Percentiles rank a stretch among this genome's conserved stretches.
These are phyloP conservation scores for Crocidura indochinensis DNA, from an alignment of 2,797 vertebrate species.

Conservation along the genomic window DNA sequence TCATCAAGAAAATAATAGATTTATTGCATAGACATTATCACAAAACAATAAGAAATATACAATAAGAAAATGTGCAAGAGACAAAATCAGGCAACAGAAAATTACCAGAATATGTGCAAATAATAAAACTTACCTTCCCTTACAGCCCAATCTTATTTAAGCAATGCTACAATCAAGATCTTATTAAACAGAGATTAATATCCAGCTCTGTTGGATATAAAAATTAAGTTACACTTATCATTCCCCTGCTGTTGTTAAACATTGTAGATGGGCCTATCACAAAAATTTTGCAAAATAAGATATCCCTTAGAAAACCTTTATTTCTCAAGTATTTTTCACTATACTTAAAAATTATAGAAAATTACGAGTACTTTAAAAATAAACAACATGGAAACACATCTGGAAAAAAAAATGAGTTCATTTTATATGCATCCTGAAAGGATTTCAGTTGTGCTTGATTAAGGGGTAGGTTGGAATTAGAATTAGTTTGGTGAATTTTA, in stretches of 20 bases:
- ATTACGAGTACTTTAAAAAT: not conserved
- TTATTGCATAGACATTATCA: conserved; percentile 7
- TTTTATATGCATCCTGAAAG: not conserved
- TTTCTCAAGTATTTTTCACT: conserved; percentile 5
- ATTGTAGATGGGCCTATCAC: not conserved
- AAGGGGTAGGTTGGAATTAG: not conserved
- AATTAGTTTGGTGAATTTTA: not conserved
- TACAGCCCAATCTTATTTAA: not conserved
- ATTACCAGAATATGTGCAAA: not conserved
- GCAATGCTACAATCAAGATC: not conserved
- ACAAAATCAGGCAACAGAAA: conserved; percentile 22
- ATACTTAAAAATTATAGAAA: conserved; percentile 41
- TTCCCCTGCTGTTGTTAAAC: conserved; percentile 20
- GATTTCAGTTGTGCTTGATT: not conserved
- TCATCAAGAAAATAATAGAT: conserved; percentile 20
- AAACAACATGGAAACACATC: too few relatives aligned
- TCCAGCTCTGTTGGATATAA: not conserved
- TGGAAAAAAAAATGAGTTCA: too few relatives aligned
- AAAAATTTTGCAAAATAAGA: conserved; percentile 39
- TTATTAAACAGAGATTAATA: conserved; percentile 36
- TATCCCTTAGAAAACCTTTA: not conserved
- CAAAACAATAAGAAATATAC: not conserved
- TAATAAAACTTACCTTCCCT: conserved; percentile 15
- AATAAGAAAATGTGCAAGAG: not conserved
- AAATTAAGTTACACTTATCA: not conserved